phyloP scores from a whole-genome alignment of 2,113 vertebrate species.

The Jacana jacana region DNA sequence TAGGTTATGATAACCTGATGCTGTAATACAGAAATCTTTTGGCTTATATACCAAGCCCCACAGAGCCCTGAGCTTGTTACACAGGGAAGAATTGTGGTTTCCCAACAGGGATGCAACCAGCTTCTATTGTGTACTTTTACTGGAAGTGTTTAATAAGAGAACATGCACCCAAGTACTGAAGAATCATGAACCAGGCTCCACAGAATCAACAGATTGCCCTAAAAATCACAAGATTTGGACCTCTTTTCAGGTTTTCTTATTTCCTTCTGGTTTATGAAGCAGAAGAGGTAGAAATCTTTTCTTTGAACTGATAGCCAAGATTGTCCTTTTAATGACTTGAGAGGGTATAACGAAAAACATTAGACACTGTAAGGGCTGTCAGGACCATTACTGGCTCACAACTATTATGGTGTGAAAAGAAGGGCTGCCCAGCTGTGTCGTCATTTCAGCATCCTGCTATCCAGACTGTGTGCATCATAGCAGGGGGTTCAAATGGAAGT shows the following conservation, averaged over 20 bases:
- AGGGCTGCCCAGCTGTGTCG: neutral
- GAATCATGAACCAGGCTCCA: neutral
- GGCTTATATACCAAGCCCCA: slow-evolving; percentile 4
- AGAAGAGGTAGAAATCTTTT: neutral
- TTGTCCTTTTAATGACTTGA: neutral
- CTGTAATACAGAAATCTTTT: slow-evolving; percentile 52
- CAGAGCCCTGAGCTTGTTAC: neutral
- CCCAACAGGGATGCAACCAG: neutral
- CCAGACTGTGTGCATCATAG: accelerated
- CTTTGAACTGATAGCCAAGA: neutral
- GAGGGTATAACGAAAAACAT: neutral
- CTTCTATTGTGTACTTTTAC: slow-evolving; percentile 13
- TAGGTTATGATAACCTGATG: slow-evolving; percentile 69
- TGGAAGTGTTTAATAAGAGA: neutral
- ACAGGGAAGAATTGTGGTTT: neutral
- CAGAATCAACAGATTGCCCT: neutral
- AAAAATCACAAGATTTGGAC: neutral
- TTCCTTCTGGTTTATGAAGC: neutral
- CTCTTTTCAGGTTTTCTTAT: neutral
- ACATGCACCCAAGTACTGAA: neutral
- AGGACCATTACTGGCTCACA: neutral
- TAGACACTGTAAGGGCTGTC: neutral
- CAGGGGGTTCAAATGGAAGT: neutral
- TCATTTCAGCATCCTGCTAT: neutral
- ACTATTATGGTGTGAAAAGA: neutral